These are phyloP conservation scores for Conistra vaccinii DNA, from an alignment of 2,888 invertebrate species.

Conservation along the genomic window DNA sequence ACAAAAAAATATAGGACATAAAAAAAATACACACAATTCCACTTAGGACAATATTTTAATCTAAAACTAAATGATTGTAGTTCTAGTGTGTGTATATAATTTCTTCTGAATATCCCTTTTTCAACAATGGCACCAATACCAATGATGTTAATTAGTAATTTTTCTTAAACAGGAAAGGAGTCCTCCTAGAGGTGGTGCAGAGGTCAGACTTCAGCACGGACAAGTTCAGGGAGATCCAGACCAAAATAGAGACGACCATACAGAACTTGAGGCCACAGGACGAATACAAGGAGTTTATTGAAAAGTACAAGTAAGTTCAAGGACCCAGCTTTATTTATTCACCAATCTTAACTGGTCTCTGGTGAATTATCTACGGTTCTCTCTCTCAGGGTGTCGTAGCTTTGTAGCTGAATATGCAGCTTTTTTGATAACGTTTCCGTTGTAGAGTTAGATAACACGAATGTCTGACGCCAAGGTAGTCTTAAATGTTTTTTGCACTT, in stretches of 20 bases:
- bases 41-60: no score
- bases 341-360: neutral
- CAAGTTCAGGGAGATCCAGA: constrained; percentile 95
- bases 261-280: constrained; percentile 95
- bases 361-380: neutral
- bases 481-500: neutral
- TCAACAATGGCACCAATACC: no score
- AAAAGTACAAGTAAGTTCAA: constrained; percentile 94
- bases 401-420: neutral
- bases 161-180: constrained; percentile 91
- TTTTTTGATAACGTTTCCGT: neutral
- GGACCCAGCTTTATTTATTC: neutral
- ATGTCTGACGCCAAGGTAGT: neutral
- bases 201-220: constrained; percentile 95
- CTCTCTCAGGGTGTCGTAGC: neutral
- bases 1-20: no score
- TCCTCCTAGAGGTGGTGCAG: constrained; percentile 95
- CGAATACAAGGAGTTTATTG: constrained; percentile 97
- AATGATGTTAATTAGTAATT: no score
- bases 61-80: no score
- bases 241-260: constrained; percentile 94
- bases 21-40: no score
- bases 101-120: no score
- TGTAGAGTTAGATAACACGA: neutral
- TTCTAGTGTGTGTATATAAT: no score